phyloP scores from a whole-genome alignment of 23 tunicate genomes.

The Halocynthia roretzi region DNA sequence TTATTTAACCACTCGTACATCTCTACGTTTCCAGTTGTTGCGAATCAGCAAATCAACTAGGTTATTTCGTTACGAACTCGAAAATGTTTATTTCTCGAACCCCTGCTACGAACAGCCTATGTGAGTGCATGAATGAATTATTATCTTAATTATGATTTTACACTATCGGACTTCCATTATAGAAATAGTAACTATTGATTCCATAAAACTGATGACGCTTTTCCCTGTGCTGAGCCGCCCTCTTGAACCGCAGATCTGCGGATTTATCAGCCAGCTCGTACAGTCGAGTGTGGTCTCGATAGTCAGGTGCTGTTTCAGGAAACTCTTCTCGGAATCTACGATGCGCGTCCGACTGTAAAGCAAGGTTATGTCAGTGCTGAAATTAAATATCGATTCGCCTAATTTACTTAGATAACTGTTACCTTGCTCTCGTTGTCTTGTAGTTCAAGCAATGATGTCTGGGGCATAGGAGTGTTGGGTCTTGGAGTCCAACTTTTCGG shows the following conservation, averaged over 20 bases:
- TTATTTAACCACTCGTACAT: too few species aligned
- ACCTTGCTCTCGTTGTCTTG: conserved; percentile 81
- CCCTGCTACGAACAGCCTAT: too few species aligned
- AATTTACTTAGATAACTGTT: background rate
- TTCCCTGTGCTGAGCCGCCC: conserved; percentile 75
- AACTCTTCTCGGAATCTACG: conserved; percentile 54
- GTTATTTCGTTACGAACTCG: too few species aligned
- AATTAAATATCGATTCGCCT: background rate
- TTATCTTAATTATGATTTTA: conserved; percentile 1
- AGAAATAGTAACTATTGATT: conserved; percentile 80
- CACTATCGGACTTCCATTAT: conserved; percentile 53
- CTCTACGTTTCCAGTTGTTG: too few species aligned
- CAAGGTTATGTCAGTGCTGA: background rate
- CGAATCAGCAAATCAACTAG: too few species aligned
- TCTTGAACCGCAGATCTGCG: conserved; percentile 64
- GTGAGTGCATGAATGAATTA: too few species aligned
- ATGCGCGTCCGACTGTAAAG: conserved; percentile 65
- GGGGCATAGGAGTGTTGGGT: conserved; percentile 43
- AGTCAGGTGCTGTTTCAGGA: conserved; percentile 79
- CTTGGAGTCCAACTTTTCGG: conserved; percentile 57
- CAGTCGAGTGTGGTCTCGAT: conserved; percentile 52
- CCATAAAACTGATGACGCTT: conserved; percentile 87
- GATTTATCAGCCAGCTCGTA: conserved; percentile 81
- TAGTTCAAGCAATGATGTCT: conserved; percentile 53
- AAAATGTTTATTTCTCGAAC: too few species aligned